A percentile compares a stretch with the other conserved stretches of the same genome.
phyloP scores from a whole-genome alignment of 2,797 vertebrate species.

The Saguinus oedipus region DNA sequence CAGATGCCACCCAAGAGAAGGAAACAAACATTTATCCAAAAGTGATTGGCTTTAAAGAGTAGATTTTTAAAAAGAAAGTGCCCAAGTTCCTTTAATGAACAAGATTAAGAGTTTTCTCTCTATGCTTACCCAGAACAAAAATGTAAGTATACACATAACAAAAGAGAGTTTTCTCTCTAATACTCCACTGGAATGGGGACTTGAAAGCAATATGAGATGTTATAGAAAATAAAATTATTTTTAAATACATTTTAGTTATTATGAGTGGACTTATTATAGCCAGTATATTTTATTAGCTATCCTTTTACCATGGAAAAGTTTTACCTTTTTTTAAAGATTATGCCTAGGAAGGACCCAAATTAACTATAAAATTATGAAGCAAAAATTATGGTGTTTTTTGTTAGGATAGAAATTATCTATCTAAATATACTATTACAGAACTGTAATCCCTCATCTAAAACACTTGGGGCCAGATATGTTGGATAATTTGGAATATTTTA shows the following conservation, averaged over 20 bases:
- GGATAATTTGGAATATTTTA: background rate
- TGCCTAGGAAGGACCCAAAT: background rate
- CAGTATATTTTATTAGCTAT: background rate
- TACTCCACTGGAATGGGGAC: background rate
- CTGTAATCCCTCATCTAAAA: background rate
- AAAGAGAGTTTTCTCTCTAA: background rate
- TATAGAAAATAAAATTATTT: background rate
- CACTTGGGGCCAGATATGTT: background rate
- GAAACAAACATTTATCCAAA: conserved; percentile 17
- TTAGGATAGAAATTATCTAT: background rate
- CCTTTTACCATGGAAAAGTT: background rate
- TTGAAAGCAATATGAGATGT: background rate
- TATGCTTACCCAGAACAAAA: background rate
- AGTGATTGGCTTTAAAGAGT: background rate
- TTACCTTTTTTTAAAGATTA: background rate
- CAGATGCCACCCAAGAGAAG: background rate
- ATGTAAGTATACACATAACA: background rate
- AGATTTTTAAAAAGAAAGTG: background rate
- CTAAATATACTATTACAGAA: background rate
- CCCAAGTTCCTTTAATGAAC: background rate
- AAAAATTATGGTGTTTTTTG: background rate
- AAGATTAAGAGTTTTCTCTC: conserved; percentile 23
- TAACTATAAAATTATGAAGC: background rate
- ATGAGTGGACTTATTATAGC: background rate
- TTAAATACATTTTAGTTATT: background rate